Percentiles rank a stretch among this genome's conserved stretches.
phyloP scores from a whole-genome alignment of 1,140 invertebrate species.

The Aphelenchoides besseyi region DNA sequence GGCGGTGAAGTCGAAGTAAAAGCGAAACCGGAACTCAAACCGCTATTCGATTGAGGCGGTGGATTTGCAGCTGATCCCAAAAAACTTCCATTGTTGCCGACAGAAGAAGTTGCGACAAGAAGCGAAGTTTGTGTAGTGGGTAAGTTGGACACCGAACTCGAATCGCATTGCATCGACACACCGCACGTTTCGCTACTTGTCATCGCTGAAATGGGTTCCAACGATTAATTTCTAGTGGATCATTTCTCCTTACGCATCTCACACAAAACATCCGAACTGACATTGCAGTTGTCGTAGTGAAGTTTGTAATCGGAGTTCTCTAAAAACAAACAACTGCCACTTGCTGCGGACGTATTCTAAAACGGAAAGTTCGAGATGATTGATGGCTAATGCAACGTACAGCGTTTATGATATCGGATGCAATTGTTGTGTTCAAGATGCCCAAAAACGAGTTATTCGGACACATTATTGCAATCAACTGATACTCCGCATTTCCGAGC shows the following conservation, averaged over 20 bases:
- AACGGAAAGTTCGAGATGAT: neutral
- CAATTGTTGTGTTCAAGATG: slow-evolving; percentile 2
- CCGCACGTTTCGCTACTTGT: neutral
- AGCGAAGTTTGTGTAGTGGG: too few relatives aligned
- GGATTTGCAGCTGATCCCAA: too few relatives aligned
- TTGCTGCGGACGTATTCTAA: slow-evolving; percentile 6
- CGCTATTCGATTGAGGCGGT: too few relatives aligned
- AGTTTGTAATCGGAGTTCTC: slow-evolving; percentile 19
- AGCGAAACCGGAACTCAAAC: too few relatives aligned
- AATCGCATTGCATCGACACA: slow-evolving; percentile 6
- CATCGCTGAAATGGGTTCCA: slow-evolving; percentile 5
- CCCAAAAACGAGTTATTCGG: slow-evolving; percentile 15
- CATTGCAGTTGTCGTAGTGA: slow-evolving; percentile 19
- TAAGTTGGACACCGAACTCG: too few relatives aligned
- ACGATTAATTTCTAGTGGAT: slow-evolving; percentile 2
- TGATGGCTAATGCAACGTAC: neutral
- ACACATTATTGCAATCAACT: slow-evolving; percentile 17
- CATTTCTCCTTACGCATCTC: slow-evolving; percentile 21
- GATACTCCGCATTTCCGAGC: slow-evolving; percentile 13
- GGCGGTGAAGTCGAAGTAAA: too few relatives aligned
- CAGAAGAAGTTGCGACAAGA: too few relatives aligned
- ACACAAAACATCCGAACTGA: slow-evolving; percentile 9
- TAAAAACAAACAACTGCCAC: slow-evolving; percentile 10
- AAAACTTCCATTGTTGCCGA: too few relatives aligned
- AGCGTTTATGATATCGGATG: neutral